Conservation (phyloP, 35 echinoderm and acorn worm genomes). For the Acanthaster planci region DNA sequence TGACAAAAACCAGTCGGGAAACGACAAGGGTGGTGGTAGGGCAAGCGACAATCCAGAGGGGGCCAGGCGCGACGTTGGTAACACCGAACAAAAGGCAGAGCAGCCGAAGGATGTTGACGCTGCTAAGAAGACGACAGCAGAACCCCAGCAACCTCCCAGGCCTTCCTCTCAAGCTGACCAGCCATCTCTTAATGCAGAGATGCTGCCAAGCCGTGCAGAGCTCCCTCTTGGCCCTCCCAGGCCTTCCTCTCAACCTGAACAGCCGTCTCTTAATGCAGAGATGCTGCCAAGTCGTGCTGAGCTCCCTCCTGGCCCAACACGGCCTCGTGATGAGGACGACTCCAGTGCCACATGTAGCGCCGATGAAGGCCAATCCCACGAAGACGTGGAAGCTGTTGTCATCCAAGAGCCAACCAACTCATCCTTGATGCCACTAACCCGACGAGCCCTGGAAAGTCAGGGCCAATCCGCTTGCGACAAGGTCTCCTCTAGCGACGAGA, state of each 20-base stretch:
- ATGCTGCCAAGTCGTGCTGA: not conserved
- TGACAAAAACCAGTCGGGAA: constrained; percentile 25
- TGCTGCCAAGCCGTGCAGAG: not conserved
- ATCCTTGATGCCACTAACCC: constrained; percentile 7
- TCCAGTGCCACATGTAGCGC: constrained; percentile 93
- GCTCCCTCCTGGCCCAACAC: not conserved
- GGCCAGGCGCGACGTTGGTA: not conserved
- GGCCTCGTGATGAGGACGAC: constrained; percentile 74
- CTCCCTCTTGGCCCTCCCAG: not conserved
- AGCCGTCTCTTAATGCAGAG: not conserved
- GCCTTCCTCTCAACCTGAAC: not conserved
- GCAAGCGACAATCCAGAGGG: constrained; percentile 29
- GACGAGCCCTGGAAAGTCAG: not conserved
- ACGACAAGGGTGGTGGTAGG: constrained; percentile 41
- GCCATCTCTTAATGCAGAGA: constrained; percentile 12
- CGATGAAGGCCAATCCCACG: constrained; percentile 76
- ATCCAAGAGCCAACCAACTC: constrained; percentile 11
- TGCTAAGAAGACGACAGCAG: constrained; percentile 5
- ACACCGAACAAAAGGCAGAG: not conserved
- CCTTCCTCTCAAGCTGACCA: not conserved
- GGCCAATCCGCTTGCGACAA: constrained; percentile 43
- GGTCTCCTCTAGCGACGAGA: constrained; percentile 84
- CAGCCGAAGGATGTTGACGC: not conserved
- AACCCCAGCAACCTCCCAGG: constrained; percentile 1
- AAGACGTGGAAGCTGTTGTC: constrained; percentile 57